phyloP scores from a whole-genome alignment of 2,888 invertebrate species.

The Theretra japonica region DNA sequence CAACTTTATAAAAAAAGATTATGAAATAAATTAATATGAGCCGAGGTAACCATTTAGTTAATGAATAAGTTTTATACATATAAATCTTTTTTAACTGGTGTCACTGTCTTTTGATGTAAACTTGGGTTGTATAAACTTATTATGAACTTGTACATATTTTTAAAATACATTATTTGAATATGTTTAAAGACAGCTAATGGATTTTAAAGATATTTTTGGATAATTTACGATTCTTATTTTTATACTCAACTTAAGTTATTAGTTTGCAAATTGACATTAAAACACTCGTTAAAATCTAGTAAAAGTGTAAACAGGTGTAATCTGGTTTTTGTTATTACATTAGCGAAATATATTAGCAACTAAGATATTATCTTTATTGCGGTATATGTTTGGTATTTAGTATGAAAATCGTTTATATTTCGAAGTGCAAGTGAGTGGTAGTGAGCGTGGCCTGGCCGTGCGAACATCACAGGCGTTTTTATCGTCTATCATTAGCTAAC shows the following conservation, averaged over 20 bases:
- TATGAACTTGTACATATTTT: too few species aligned
- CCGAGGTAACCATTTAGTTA: background rate
- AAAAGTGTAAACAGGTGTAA: background rate
- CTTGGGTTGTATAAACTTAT: too few species aligned
- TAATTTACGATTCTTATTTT: too few species aligned
- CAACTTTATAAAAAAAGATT: background rate
- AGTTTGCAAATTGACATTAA: too few species aligned
- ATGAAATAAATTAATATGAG: background rate
- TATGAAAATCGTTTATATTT: background rate
- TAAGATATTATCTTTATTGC: background rate
- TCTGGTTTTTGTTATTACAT: background rate
- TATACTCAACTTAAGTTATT: too few species aligned
- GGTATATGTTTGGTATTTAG: background rate
- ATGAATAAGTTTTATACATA: too few species aligned
- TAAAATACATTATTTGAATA: too few species aligned
- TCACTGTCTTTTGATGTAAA: too few species aligned
- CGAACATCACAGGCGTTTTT: conserved; percentile 64
- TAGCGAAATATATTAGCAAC: background rate
- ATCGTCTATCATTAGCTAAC: conserved; percentile 66
- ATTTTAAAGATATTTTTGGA: too few species aligned
- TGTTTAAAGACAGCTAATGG: too few species aligned
- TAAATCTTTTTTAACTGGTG: too few species aligned
- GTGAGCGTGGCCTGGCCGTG: conserved; percentile 54
- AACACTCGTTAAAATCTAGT: background rate
- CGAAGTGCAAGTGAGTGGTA: background rate